Percentiles rank a stretch among this genome's conserved stretches.
These are phyloP conservation scores for Cavia porcellus DNA, from an alignment of 2,113 vertebrate species.

Conservation along the genomic window DNA sequence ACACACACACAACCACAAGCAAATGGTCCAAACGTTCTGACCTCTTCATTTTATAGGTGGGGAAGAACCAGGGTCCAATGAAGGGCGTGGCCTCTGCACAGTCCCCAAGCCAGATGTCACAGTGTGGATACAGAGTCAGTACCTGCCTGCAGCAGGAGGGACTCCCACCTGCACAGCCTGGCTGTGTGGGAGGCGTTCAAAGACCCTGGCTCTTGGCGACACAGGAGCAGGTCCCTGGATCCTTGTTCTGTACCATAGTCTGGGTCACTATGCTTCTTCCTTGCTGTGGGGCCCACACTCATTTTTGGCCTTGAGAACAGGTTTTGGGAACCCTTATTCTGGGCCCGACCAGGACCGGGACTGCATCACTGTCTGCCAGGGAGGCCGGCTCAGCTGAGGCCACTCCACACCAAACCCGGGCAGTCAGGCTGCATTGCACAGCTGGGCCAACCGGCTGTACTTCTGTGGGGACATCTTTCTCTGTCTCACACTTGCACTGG, in stretches of 20 bases:
- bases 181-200: background rate
- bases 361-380: background rate
- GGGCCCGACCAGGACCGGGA: background rate
- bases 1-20: background rate
- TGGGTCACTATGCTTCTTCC: background rate
- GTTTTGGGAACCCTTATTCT: background rate
- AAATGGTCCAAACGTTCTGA: background rate
- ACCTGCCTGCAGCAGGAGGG: background rate
- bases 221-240: no score
- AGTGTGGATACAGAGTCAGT: fast-evolving
- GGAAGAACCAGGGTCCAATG: no score
- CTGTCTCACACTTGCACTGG: fast-evolving
- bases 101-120: no score
- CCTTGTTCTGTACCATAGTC: no score
- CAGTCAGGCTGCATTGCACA: background rate
- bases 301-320: background rate
- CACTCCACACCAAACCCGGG: background rate
- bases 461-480: background rate
- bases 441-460: fast-evolving
- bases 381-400: background rate
- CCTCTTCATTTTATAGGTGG: background rate
- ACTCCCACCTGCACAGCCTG: background rate
- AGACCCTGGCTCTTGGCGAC: background rate
- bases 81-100: fast-evolving
- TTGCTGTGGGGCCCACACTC: background rate